Base-by-base conservation (phyloP, 2,888 invertebrate genomes). In the Orgyia antiqua region DNA sequence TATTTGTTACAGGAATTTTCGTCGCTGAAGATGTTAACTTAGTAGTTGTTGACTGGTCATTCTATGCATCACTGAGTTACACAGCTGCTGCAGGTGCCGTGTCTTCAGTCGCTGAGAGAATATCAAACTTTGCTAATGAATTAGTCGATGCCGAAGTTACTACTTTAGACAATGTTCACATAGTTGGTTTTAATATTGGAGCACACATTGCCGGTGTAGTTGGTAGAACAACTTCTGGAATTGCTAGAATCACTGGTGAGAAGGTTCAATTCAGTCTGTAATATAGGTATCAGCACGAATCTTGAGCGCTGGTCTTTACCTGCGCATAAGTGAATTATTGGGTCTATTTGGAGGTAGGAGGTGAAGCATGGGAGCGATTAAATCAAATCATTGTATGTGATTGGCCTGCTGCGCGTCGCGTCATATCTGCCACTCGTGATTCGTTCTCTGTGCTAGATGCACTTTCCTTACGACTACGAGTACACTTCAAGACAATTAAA, bases 161-260 rank as follows among this genome's bases (percentile, higher is more conserved):
- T 15, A 15, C 15, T 15, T 6, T 6, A 4, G 6, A 15, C 15
- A 15, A 15, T 15, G n/a, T n/a, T 6, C 77, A 76, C 25, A 27
- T 78, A 3, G 58, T 77, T 2, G 78, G 77, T 0, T 78, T 76
- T 31, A 49, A 61, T 25, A 62, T 77, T 2, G 77, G 78, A 9
- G 77, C 76, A 4, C 76, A 78, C 27, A 45, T 70, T 4, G 71
- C 56, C 20, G 76, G 76, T 1, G 57, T 54, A 11, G 50, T 68
- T 26, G 71, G 67, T 2, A 57, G 72, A 42, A 3, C 6, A 2
- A 21, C 59, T 1, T 23, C 34, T 1, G 23, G 34, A 2, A 53
- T 67, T 4, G 64, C 59, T 3, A 68, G 76, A 33, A 72, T 78
- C 17, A 77, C 78, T 35, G 78, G 78, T 75, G 56, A 46, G 29